Evolutionary conservation across 2,888 invertebrate genomes (phyloP).

Genomic region (Eumacrocentrus americanus): DNA sequence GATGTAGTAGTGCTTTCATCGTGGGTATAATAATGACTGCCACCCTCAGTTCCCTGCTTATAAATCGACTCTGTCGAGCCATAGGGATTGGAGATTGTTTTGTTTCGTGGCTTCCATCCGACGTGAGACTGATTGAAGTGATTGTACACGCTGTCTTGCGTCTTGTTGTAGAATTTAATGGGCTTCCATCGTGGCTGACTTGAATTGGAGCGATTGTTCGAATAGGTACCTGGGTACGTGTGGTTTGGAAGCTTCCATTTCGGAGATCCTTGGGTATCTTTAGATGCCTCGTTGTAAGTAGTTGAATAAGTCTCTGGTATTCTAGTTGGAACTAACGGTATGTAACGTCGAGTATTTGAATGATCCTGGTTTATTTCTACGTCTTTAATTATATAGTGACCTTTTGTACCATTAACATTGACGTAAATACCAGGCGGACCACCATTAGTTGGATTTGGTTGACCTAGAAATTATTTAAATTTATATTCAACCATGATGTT

Average conservation of each 20-base stretch:
- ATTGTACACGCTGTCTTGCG: slow-evolving; percentile 14
- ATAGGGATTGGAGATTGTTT: slow-evolving; percentile 3
- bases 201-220: slow-evolving; percentile 16
- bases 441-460: neutral
- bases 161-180: slow-evolving; percentile 11
- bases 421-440: slow-evolving; percentile 40
- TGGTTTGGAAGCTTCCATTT: slow-evolving; percentile 11
- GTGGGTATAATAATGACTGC: slow-evolving; percentile 4
- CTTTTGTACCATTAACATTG: slow-evolving; percentile 41
- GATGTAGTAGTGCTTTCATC: neutral
- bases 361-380: slow-evolving; percentile 48
- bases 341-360: slow-evolving; percentile 42
- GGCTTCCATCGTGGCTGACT: slow-evolving; percentile 28
- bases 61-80: slow-evolving; percentile 14
- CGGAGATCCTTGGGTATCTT: slow-evolving; percentile 6
- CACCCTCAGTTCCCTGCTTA: neutral
- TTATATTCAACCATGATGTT: neutral
- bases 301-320: neutral
- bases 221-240: slow-evolving; percentile 16
- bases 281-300: neutral
- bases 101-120: slow-evolving; percentile 1
- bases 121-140: slow-evolving; percentile 20
- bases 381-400: slow-evolving; percentile 45
- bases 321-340: slow-evolving; percentile 15
- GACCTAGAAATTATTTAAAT: neutral